A percentile compares a stretch with the other conserved stretches of the same genome.
Evolutionary conservation across 2,888 invertebrate species (phyloP).

Genomic region (Acanthosepion lycidas): DNA sequence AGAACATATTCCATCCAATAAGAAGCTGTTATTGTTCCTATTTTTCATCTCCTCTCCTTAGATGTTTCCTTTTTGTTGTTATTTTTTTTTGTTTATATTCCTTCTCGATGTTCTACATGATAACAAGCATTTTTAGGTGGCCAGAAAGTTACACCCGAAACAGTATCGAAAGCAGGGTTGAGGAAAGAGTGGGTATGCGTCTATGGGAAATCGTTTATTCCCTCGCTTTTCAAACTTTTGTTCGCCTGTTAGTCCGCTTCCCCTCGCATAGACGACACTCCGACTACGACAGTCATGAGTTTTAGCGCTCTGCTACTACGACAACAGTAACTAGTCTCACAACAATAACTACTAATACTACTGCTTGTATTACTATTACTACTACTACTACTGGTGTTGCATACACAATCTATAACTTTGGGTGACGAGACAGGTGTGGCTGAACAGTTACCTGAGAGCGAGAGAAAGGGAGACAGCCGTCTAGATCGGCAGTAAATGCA

Average conservation of each 20-base stretch:
- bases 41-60: neutral
- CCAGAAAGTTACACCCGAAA: neutral
- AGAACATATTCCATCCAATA: neutral
- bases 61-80: neutral
- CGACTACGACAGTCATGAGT: neutral
- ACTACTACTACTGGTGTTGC: neutral
- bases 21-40: neutral
- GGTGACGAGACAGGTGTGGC: neutral
- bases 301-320: neutral
- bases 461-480: neutral
- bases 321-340: neutral
- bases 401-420: neutral
- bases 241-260: neutral
- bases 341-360: neutral
- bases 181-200: neutral
- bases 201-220: neutral
- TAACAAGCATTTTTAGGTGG: neutral
- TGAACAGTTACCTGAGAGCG: neutral
- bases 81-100: neutral
- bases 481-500: neutral
- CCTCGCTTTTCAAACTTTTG: neutral
- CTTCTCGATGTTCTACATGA: neutral
- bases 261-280: neutral
- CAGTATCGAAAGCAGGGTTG: neutral
- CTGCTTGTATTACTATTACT: neutral